These are phyloP conservation scores for Sphaerophoria taeniata DNA, from an alignment of 2,888 invertebrate genomes.

Conservation along the genomic window DNA sequence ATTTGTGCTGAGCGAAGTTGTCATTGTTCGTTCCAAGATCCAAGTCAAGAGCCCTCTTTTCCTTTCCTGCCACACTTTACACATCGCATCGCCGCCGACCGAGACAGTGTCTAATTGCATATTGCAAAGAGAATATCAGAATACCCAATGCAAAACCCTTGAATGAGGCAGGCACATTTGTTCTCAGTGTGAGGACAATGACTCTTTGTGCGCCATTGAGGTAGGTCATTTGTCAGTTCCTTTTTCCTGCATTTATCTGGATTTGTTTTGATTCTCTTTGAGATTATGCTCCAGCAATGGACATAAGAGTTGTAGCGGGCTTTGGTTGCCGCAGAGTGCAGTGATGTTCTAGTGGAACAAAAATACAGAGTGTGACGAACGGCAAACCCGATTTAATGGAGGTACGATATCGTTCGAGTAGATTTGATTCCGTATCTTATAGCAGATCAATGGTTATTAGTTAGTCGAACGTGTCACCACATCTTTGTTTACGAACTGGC, in stretches of 20 bases:
- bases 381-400: conserved; percentile 65
- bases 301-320: conserved; percentile 51
- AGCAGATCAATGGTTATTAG: no score
- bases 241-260: conserved; percentile 29
- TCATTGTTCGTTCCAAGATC: conserved; percentile 68
- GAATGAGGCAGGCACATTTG: conserved; percentile 34
- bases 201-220: conserved; percentile 51
- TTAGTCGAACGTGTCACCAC: no score
- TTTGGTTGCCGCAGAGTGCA: no score
- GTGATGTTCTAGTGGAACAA: no score
- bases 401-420: conserved; percentile 53
- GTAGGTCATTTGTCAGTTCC: conserved; percentile 72
- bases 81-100: conserved; percentile 17
- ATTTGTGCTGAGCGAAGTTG: conserved; percentile 68
- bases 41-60: no score
- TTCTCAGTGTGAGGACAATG: conserved; percentile 33
- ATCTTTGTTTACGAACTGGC: conserved; percentile 52
- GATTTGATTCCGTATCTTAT: conserved; percentile 54
- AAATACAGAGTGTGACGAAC: conserved; percentile 58
- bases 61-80: background rate
- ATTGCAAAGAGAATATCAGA: conserved; percentile 68
- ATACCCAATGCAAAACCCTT: conserved; percentile 24
- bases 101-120: conserved; percentile 62
- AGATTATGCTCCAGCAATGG: background rate
- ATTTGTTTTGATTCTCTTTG: background rate